A percentile compares a stretch with the other conserved stretches of the same genome.
Evolutionary conservation across 1,140 invertebrate species (phyloP).

Genomic region (Trachymyrmex cornetzi): DNA sequence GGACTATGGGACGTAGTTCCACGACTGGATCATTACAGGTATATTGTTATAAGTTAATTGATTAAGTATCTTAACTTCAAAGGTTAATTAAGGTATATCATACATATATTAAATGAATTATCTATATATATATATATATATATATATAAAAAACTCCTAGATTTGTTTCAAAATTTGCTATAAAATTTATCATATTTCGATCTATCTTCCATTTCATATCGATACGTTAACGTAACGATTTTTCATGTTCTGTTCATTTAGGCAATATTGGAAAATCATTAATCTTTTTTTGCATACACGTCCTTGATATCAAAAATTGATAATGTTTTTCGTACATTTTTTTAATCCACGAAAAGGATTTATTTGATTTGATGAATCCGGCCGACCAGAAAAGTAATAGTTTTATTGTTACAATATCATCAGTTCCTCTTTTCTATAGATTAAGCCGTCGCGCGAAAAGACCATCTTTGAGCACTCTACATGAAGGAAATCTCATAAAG

Average conservation of each 20-base stretch:
- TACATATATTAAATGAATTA: background rate
- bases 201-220: background rate
- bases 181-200: background rate
- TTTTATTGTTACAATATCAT: background rate
- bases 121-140: too few species aligned
- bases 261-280: conserved; percentile 35
- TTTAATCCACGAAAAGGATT: background rate
- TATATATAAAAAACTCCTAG: background rate
- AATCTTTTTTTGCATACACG: background rate
- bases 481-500: conserved; percentile 87
- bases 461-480: conserved; percentile 91
- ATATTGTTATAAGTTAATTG: conserved; percentile 76
- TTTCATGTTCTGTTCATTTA: background rate
- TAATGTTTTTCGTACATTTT: conserved; percentile 26
- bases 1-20: conserved; percentile 92
- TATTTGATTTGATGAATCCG: background rate
- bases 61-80: background rate
- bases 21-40: conserved; percentile 95
- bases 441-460: conserved; percentile 89
- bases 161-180: background rate
- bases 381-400: background rate
- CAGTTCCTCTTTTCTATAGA: conserved; percentile 74
- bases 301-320: background rate
- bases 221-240: background rate
- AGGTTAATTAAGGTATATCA: background rate